Evolutionary conservation across 1,140 invertebrate species (phyloP).

Genomic region (Drosophila asahinai): DNA sequence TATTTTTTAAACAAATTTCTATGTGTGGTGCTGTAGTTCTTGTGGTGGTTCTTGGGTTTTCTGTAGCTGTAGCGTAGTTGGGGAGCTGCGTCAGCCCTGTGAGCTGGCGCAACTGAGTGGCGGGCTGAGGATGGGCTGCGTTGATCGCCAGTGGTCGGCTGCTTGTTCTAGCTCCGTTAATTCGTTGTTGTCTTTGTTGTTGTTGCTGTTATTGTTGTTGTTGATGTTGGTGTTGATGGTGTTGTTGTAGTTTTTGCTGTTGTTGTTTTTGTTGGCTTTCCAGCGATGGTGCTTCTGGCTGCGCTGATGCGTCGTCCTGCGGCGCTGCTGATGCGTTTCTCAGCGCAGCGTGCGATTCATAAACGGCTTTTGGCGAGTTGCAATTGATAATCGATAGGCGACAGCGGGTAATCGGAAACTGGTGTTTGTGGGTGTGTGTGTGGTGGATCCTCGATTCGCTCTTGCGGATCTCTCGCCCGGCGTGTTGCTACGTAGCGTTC

Average conservation of each 20-base stretch:
- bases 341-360: conserved; percentile 55
- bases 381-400: conserved; percentile 8
- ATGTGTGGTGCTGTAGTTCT: conserved; percentile 63
- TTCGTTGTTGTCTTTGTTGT: conserved; percentile 58
- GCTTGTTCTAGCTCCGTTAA: conserved; percentile 73
- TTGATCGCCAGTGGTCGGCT: conserved; percentile 82
- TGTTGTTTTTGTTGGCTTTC: conserved; percentile 41
- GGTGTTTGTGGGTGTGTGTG: conserved; percentile 19
- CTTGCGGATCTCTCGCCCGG: conserved; percentile 38
- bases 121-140: conserved; percentile 80
- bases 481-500: conserved; percentile 68
- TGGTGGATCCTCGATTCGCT: conserved; percentile 21
- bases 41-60: conserved; percentile 49
- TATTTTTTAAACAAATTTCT: conserved; percentile 42
- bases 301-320: conserved; percentile 38
- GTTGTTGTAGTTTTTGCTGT: conserved; percentile 10
- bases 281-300: conserved; percentile 66
- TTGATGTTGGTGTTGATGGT: conserved; percentile 9
- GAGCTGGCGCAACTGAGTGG: conserved; percentile 75
- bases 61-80: conserved; percentile 47
- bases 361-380: conserved; percentile 37
- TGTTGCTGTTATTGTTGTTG: conserved; percentile 9
- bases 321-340: conserved; percentile 34
- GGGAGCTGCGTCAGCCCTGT: conserved; percentile 66
- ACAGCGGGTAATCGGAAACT: conserved; percentile 5